Evolutionary conservation across 2,797 vertebrate genomes (phyloP).

Genomic region (Notolepis coatsorum): DNA sequence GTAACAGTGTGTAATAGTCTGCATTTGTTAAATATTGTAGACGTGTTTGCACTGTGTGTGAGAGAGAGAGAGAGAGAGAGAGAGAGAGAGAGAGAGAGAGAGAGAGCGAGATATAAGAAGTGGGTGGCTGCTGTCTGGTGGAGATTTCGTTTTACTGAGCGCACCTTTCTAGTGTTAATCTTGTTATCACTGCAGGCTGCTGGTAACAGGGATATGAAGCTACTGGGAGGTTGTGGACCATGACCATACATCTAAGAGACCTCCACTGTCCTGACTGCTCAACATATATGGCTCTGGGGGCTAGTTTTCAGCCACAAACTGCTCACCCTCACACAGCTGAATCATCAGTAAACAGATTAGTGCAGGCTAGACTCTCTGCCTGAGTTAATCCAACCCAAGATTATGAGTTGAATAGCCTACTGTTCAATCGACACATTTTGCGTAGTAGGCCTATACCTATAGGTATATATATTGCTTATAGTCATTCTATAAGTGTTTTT

Average conservation of each 20-base stretch:
- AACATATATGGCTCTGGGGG: conserved; percentile 12
- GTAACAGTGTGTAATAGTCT: too few species aligned
- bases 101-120: too few species aligned
- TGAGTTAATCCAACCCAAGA: conserved; percentile 23
- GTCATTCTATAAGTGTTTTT: conserved; percentile 26
- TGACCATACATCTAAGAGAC: conserved; percentile 1
- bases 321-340: not conserved
- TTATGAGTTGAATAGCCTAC: conserved; percentile 43
- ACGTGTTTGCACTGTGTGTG: too few species aligned
- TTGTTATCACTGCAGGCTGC: conserved; percentile 69
- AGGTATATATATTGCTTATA: conserved; percentile 53
- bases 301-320: not conserved
- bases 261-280: conserved; percentile 17
- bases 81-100: too few species aligned
- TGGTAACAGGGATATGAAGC: conserved; percentile 56
- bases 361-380: conserved; percentile 22
- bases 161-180: conserved; percentile 72
- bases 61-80: too few species aligned
- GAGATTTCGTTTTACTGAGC: too few species aligned
- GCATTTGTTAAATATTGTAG: too few species aligned
- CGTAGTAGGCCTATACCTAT: too few species aligned
- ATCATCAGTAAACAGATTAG: conserved; percentile 29
- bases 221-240: conserved; percentile 36
- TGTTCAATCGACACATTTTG: not conserved
- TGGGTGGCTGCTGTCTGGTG: too few species aligned